Base-by-base conservation (phyloP, 2,113 vertebrate species). In the Phalacrocorax brasilianus region DNA sequence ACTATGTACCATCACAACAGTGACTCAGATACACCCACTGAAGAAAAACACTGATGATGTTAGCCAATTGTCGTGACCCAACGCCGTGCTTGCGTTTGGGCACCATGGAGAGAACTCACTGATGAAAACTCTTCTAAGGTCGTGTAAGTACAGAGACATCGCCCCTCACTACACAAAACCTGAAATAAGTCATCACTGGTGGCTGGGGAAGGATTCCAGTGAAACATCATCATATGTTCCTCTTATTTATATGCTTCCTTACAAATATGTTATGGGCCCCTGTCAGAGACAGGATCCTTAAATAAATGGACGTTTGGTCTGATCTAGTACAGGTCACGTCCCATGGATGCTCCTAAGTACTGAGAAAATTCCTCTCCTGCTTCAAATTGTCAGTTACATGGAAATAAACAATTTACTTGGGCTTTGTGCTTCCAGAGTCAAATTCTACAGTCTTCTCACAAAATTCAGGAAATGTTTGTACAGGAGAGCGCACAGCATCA, bases 1-100 rank as follows among this genome's bases (percentile, higher is more conserved):
- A 27, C 67, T 45, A 45, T 62, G 70, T 85, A 58, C 70, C 80
- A 45, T 95, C 91, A 85, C 87, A 97, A 91, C 78, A 88, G 84
- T 97, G 96, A 97, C 93, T 97, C 96, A 96, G 85, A 92, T 74
- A 96, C 91, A 93, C 95, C 94, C 94, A 96, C 95, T 32, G 71
- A 85, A 88, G 89, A 76, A 66, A 88, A 96, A 82, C 92, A 93
- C 16, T 8, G 14, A 44, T 30, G 62, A 84, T 93, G 74, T 55
- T 63, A 44, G 92, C 77, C 91, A 79, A 14, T 4, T 47, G 72
- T 53, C 1, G 0, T 85, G 89, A 97, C 89, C 96, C 77, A 71
- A 50, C 2, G 7, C 65, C 3, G 0, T 18, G 12, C 4, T 24
- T 49, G 90, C 45, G 91, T 93, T 19, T 14, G 80, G 76, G 73